phyloP scores from a whole-genome alignment of 2,888 invertebrate species.

The Carcina quercana region DNA sequence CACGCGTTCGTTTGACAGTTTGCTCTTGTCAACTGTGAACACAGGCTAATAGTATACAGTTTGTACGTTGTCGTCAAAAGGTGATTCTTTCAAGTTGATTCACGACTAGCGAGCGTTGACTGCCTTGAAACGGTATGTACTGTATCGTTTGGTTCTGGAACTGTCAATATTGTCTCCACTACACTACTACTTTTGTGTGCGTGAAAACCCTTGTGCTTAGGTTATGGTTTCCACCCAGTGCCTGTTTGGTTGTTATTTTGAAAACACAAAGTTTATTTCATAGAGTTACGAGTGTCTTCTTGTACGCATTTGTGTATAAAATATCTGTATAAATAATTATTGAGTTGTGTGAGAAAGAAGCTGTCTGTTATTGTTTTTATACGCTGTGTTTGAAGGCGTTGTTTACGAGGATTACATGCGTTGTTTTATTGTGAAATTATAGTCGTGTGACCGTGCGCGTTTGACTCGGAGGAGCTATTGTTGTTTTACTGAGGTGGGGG shows the following conservation, averaged over 20 bases:
- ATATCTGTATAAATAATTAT: too few relatives aligned
- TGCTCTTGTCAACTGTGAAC: constrained; percentile 36
- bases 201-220: too few relatives aligned
- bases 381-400: constrained; percentile 25
- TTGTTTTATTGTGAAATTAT: constrained; percentile 44
- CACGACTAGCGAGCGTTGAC: constrained; percentile 38
- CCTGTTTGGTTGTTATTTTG: too few relatives aligned
- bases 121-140: constrained; percentile 57
- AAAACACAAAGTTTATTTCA: too few relatives aligned
- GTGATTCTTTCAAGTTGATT: constrained; percentile 46
- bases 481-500: constrained; percentile 45
- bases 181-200: too few relatives aligned
- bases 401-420: constrained; percentile 36
- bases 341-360: too few relatives aligned
- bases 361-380: constrained; percentile 33
- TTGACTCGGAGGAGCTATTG: constrained; percentile 50
- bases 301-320: too few relatives aligned
- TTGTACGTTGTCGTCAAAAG: constrained; percentile 43
- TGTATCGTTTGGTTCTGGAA: too few relatives aligned
- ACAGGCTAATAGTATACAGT: constrained; percentile 44
- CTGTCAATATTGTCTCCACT: too few relatives aligned
- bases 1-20: constrained; percentile 48
- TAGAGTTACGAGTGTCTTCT: too few relatives aligned
- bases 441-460: constrained; percentile 47
- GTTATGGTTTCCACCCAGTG: too few relatives aligned